Base-by-base conservation (phyloP, 2,113 vertebrate genomes). In the Pluvialis apricaria region DNA sequence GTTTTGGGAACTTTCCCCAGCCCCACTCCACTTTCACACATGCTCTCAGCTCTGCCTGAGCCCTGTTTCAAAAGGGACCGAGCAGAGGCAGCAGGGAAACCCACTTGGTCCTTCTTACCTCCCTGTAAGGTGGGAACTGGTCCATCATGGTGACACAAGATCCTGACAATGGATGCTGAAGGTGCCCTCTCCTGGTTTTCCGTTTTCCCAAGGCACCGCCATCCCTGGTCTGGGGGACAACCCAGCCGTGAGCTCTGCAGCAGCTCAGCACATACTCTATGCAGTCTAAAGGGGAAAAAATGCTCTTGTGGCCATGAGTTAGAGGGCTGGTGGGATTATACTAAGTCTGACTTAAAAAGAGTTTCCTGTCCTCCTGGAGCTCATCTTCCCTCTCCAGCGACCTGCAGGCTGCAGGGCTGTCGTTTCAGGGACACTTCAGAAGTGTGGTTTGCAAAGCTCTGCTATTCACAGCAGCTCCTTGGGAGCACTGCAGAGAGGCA, bases 401-500 rank as follows among this genome's bases (percentile, higher is more conserved):
- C 1, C 1, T 6, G 24, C 49, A n/a, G 60, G 11, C 49, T 60
- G 49, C 52, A 54, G 66, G 62, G 58, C 54, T 69, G 61, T 24
- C 34, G 22, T 45, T 28, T 45, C 85, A n/a, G 65, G 40, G 34
- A 49, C 18, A 7, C 75, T 54, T 83, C 47, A 45, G 52, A 80
- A 58, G 25, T 2, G n/a, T 5, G 64, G 42, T 57, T 94, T 76
- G 83, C 86, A 89, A 79, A 94, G 86, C 86, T 91, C 28, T 38
- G 69, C 17, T 42, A 42, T 16, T 89, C n/a, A 40, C 91, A 72
- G 94, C 86, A 96, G 90, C 95, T 93, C 64, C 82, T 20, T 1
- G 19, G 88, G 79, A 94, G 92, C 58, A 5, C 64, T 77, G 49
- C 92, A 90, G 79, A 77, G 55, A 93, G 76, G 69, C 69, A 91